These are phyloP conservation scores for Mya arenaria DNA, from an alignment of 1,140 invertebrate species.

Conservation along the genomic window DNA sequence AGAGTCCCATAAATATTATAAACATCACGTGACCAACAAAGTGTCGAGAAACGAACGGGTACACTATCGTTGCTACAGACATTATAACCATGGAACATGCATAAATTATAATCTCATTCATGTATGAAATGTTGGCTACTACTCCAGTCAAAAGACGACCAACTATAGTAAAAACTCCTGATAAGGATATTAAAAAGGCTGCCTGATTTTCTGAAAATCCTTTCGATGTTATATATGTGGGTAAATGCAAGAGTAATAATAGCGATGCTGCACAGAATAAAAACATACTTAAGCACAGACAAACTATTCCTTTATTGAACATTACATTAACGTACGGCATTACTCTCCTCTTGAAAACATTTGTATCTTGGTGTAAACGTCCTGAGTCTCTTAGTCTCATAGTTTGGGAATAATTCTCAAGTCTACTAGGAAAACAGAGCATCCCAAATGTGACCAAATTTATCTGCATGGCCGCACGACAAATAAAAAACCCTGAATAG, in stretches of 20 bases:
- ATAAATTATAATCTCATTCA: constrained; percentile 8
- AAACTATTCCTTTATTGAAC: constrained; percentile 12
- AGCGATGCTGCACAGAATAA: background rate
- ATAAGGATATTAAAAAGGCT: constrained; percentile 14
- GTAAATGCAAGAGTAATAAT: background rate
- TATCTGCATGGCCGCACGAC: constrained; percentile 16
- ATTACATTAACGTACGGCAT: background rate
- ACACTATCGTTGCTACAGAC: background rate
- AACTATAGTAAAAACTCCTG: constrained; percentile 11
- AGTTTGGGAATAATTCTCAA: constrained; percentile 23
- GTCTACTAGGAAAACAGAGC: constrained; percentile 36
- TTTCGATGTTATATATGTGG: background rate
- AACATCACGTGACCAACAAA: constrained; percentile 11
- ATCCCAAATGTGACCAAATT: constrained; percentile 37
- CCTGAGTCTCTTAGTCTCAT: no score
- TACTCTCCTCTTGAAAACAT: no score
- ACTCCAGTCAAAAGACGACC: constrained; percentile 27
- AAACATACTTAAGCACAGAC: constrained; percentile 12
- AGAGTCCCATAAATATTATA: constrained; percentile 14
- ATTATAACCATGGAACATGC: background rate
- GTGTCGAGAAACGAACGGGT: constrained; percentile 1
- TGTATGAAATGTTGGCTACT: background rate
- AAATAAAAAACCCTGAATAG: constrained; percentile 40
- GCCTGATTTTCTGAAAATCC: background rate
- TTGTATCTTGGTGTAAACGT: no score